phyloP scores from a whole-genome alignment of 2,797 vertebrate genomes.

The Huso huso region DNA sequence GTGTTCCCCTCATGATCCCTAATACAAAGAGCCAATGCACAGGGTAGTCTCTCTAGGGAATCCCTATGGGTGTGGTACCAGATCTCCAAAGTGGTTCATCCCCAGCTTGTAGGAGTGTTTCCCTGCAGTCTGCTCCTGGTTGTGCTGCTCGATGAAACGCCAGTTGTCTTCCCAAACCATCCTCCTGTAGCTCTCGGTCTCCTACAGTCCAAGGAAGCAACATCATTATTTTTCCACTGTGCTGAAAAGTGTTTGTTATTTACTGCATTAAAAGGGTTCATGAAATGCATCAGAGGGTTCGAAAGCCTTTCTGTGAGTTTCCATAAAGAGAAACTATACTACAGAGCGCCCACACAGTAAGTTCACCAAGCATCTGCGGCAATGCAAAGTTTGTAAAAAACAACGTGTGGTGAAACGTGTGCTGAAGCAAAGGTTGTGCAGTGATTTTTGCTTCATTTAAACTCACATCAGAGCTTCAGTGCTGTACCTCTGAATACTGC shows the following conservation, averaged over 20 bases:
- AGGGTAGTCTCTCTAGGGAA: too few relatives aligned
- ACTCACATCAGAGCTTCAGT: too few relatives aligned
- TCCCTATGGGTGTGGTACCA: slow-evolving; percentile 43
- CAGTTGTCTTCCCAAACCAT: slow-evolving; percentile 65
- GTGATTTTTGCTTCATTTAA: too few relatives aligned
- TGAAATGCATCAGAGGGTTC: neutral
- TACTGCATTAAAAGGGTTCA: neutral
- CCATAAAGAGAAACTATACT: too few relatives aligned
- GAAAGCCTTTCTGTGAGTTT: neutral
- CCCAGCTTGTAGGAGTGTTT: slow-evolving; percentile 54
- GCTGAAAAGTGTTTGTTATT: too few relatives aligned
- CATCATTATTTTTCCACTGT: neutral
- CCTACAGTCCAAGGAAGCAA: slow-evolving; percentile 6
- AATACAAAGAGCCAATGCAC: too few relatives aligned
- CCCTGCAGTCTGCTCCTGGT: slow-evolving; percentile 51
- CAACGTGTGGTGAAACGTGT: too few relatives aligned
- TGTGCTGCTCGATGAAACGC: slow-evolving; percentile 58
- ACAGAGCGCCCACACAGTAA: too few relatives aligned
- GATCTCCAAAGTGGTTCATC: slow-evolving; percentile 68
- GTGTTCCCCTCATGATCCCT: too few relatives aligned
- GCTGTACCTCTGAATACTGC: too few relatives aligned
- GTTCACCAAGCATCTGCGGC: too few relatives aligned
- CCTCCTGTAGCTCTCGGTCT: slow-evolving; percentile 60
- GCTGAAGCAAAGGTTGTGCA: too few relatives aligned
- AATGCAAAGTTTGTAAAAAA: neutral